These are phyloP conservation scores for Hesperia comma DNA, from an alignment of 2,888 invertebrate species.

Conservation along the genomic window DNA sequence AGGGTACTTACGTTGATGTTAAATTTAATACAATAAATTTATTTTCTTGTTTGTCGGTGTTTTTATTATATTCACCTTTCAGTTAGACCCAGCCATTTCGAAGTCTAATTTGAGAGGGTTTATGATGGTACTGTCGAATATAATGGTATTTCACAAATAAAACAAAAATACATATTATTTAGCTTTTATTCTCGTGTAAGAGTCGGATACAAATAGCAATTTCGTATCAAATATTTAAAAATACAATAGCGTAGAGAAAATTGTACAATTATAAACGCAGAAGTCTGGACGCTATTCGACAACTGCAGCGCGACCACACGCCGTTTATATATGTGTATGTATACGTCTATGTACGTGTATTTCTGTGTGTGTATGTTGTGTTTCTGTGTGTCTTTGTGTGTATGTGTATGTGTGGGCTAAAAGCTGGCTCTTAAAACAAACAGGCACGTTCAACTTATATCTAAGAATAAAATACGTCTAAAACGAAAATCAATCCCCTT, in stretches of 20 bases:
- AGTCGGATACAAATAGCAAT: conserved; percentile 78
- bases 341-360: neutral
- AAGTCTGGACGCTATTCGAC: conserved; percentile 51
- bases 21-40: conserved; percentile 1
- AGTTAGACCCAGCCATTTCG: no score
- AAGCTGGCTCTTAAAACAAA: conserved; percentile 52
- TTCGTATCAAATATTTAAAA: conserved; percentile 80
- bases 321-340: neutral
- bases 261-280: conserved; percentile 75
- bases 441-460: conserved; percentile 73
- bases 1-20: neutral
- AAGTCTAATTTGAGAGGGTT: no score
- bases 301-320: conserved; percentile 19
- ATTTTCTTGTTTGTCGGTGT: neutral
- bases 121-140: no score
- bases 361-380: neutral
- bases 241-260: conserved; percentile 68
- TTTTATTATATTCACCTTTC: neutral
- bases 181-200: conserved; percentile 78
- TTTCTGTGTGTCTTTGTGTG: neutral
- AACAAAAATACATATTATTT: conserved; percentile 57
- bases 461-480: conserved; percentile 64
- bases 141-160: conserved; percentile 10
- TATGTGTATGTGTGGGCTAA: conserved; percentile 12
- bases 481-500: conserved; percentile 66